A percentile compares a stretch with the other conserved stretches of the same genome.
Conservation (phyloP, 2,113 vertebrate genomes). For the Erpornis zantholeuca region DNA sequence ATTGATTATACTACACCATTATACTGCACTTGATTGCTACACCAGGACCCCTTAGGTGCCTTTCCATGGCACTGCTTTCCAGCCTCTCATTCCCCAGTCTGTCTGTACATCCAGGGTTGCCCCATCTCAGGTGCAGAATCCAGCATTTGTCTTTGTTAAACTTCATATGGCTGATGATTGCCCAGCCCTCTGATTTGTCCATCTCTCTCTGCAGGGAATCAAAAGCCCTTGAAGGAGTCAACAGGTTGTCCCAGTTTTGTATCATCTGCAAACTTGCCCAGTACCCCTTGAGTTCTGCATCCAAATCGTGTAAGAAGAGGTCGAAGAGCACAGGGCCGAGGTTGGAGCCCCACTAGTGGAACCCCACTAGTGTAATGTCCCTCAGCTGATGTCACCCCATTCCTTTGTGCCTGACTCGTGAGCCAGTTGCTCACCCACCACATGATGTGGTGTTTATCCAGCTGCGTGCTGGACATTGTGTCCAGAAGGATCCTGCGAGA, state of each 20-base stretch:
- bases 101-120: not conserved
- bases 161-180: accelerated
- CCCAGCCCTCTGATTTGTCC: not conserved
- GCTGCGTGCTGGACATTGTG: too few species aligned
- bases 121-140: not conserved
- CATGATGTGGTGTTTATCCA: too few species aligned
- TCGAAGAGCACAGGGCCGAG: not conserved
- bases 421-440: too few species aligned
- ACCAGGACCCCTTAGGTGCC: accelerated
- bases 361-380: too few species aligned
- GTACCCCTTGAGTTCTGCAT: not conserved
- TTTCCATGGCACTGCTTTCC: not conserved
- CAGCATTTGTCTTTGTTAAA: too few species aligned
- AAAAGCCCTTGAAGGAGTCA: not conserved
- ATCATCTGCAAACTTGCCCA: not conserved
- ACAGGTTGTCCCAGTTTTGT: not conserved
- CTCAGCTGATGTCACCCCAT: too few species aligned
- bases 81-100: not conserved
- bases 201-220: not conserved
- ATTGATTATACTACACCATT: too few species aligned
- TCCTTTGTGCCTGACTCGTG: too few species aligned
- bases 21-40: too few species aligned
- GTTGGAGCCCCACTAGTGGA: too few species aligned
- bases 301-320: not conserved
- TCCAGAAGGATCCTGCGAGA: too few species aligned